Conservation (phyloP, 2,113 vertebrate species). For the Poecile atricapillus region DNA sequence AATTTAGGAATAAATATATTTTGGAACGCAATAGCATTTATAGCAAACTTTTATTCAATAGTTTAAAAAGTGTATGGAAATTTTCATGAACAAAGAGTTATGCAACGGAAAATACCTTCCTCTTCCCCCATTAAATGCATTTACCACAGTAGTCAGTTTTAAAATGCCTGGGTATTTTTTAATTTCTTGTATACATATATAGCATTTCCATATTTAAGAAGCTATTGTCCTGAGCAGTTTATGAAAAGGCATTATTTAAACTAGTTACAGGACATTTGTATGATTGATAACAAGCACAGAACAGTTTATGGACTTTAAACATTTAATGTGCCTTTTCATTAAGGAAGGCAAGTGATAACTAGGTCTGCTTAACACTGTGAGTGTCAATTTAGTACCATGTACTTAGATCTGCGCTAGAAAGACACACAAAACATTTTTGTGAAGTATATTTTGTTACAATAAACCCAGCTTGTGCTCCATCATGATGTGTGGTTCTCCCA, state of each 20-base stretch:
- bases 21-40: constrained; percentile 51
- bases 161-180: not conserved
- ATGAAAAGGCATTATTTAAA: constrained; percentile 34
- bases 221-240: constrained; percentile 48
- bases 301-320: constrained; percentile 43
- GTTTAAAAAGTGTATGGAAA: constrained; percentile 57
- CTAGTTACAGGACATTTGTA: constrained; percentile 42
- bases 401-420: constrained; percentile 31
- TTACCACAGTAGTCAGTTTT: constrained; percentile 25
- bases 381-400: constrained; percentile 46
- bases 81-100: constrained; percentile 42
- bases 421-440: constrained; percentile 12
- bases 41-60: constrained; percentile 65
- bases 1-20: constrained; percentile 37
- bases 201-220: constrained; percentile 28
- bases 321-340: constrained; percentile 65
- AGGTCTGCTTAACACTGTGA: constrained; percentile 20
- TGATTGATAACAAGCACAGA: constrained; percentile 60
- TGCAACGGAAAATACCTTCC: constrained; percentile 9
- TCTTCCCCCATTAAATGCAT: not conserved
- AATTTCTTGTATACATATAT: constrained; percentile 1
- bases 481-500: constrained; percentile 96
- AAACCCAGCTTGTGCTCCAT: constrained; percentile 89
- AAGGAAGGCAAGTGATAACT: constrained; percentile 41
- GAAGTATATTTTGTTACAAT: constrained; percentile 68